phyloP scores from a whole-genome alignment of 1,140 invertebrate genomes.

The Luehdorfia chinensis region DNA sequence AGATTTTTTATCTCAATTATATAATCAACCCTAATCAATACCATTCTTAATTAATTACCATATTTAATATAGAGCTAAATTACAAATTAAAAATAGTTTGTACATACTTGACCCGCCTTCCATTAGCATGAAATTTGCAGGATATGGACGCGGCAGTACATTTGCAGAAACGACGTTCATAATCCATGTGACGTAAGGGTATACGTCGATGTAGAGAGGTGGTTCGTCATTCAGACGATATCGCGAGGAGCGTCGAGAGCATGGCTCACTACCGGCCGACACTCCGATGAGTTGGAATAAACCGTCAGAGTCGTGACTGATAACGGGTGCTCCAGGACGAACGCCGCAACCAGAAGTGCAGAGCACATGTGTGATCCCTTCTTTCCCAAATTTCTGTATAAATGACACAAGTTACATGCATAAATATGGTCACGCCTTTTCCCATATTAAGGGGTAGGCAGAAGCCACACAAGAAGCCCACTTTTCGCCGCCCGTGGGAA shows the following conservation, averaged over 20 bases:
- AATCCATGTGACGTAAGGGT: slow-evolving; percentile 54
- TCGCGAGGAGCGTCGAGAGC: slow-evolving; percentile 38
- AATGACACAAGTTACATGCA: too few species aligned
- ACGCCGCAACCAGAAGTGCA: slow-evolving; percentile 60
- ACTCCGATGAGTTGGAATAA: slow-evolving; percentile 54
- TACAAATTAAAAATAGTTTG: too few species aligned
- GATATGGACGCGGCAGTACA: slow-evolving; percentile 45
- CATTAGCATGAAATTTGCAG: slow-evolving; percentile 42
- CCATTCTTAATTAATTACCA: too few species aligned
- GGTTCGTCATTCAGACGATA: slow-evolving; percentile 46
- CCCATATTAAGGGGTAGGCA: too few species aligned
- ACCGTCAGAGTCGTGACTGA: slow-evolving; percentile 44
- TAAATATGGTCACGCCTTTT: too few species aligned
- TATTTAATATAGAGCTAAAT: too few species aligned
- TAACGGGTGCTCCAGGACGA: slow-evolving; percentile 49
- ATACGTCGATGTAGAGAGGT: slow-evolving; percentile 58
- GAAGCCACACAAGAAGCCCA: too few species aligned
- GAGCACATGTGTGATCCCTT: slow-evolving; percentile 52
- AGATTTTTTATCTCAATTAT: too few species aligned
- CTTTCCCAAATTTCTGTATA: slow-evolving; percentile 47
- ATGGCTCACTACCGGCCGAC: slow-evolving; percentile 43
- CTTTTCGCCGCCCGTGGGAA: too few species aligned
- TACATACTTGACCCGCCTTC: slow-evolving; percentile 43
- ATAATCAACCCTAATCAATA: too few species aligned
- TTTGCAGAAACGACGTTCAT: slow-evolving; percentile 51